phyloP scores from a whole-genome alignment of 2,888 invertebrate genomes.

The Cerastis leucographa region DNA sequence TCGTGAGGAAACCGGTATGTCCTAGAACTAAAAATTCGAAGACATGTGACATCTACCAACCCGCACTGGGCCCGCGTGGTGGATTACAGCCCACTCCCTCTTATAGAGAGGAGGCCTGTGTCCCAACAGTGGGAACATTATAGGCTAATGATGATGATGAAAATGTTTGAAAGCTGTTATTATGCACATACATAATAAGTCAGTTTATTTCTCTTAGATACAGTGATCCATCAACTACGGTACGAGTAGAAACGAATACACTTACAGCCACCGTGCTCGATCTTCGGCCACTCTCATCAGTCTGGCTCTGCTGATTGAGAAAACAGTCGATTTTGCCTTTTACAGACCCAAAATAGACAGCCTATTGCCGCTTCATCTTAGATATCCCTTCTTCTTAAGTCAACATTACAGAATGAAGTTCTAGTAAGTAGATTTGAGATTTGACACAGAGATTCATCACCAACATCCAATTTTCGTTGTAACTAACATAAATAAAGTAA shows the following conservation, averaged over 20 bases:
- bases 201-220: background rate
- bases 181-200: background rate
- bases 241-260: constrained; percentile 5
- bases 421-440: background rate
- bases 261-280: background rate
- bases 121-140: no score
- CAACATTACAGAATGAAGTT: background rate
- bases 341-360: background rate
- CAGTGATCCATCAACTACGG: constrained; percentile 5
- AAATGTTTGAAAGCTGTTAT: no score
- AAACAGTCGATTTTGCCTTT: background rate
- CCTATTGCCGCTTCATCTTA: background rate
- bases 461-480: background rate
- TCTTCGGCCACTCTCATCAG: background rate
- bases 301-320: background rate
- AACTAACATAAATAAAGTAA: background rate
- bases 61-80: no score
- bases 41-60: no score
- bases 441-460: background rate
- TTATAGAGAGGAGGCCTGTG: no score
- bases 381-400: background rate
- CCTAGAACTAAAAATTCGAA: no score
- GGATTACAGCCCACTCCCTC: no score
- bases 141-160: no score
- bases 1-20: no score